phyloP scores from a whole-genome alignment of 2,113 vertebrate genomes.

The Psilopsiagon aurifrons region DNA sequence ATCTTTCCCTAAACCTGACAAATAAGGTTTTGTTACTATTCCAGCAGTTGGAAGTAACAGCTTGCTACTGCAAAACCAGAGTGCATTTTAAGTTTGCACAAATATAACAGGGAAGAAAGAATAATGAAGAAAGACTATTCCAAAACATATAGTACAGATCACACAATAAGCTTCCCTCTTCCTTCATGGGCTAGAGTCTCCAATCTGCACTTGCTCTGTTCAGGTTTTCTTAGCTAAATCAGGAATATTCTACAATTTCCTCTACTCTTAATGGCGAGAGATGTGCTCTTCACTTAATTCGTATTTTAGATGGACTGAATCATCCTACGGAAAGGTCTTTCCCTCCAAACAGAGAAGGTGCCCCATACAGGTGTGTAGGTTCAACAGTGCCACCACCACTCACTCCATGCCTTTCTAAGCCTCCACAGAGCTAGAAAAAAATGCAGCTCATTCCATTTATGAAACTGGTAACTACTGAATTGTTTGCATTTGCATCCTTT shows the following conservation, averaged over 20 bases:
- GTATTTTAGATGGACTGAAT: not conserved
- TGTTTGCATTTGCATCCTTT: not conserved
- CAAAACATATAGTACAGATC: not conserved
- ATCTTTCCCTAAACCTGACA: not conserved
- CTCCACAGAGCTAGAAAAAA: not conserved
- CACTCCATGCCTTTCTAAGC: not conserved
- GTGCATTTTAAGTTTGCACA: not conserved
- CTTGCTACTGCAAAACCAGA: not conserved
- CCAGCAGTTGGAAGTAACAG: not conserved
- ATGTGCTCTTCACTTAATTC: not conserved
- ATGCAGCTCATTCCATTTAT: not conserved
- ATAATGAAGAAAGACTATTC: not conserved
- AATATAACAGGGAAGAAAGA: not conserved
- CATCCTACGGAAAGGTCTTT: not conserved
- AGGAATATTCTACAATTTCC: not conserved
- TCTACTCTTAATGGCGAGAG: not conserved
- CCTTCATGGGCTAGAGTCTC: not conserved
- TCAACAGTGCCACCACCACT: not conserved
- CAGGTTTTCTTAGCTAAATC: not conserved
- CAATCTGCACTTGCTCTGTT: not conserved
- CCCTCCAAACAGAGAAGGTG: not conserved
- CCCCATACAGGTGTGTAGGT: not conserved
- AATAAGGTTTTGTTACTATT: not conserved
- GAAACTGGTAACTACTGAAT: not conserved
- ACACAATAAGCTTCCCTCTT: not conserved